phyloP scores from a whole-genome alignment of 2,888 invertebrate genomes.

The Argynnis bischoffii region DNA sequence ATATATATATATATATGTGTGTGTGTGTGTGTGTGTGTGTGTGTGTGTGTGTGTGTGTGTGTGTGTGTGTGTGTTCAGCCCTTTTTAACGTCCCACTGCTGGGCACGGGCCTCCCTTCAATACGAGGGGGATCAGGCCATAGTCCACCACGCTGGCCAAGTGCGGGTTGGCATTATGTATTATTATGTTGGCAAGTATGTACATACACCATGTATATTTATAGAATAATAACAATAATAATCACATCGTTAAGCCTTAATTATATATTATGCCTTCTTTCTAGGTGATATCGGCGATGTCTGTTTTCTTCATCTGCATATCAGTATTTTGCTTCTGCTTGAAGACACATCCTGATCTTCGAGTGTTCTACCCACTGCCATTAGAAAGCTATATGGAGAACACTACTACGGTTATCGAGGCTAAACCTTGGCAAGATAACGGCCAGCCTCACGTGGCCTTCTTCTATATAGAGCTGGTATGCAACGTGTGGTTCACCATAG shows the following conservation, averaged over 20 bases:
- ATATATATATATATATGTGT: too few relatives aligned
- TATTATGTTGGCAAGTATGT: too few relatives aligned
- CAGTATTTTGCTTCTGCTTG: conserved; percentile 97
- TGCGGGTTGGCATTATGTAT: too few relatives aligned
- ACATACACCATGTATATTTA: too few relatives aligned
- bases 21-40: too few relatives aligned
- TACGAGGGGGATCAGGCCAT: too few relatives aligned
- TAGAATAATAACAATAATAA: background rate
- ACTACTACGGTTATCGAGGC: conserved; percentile 46
- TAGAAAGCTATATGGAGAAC: conserved; percentile 42
- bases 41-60: too few relatives aligned
- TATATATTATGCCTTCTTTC: conserved; percentile 11
- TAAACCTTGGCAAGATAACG: conserved; percentile 76
- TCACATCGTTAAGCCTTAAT: background rate
- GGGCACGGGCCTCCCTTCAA: too few relatives aligned
- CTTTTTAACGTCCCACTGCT: too few relatives aligned
- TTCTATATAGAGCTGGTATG: conserved; percentile 96
- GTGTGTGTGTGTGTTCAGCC: too few relatives aligned
- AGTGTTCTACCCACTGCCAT: conserved; percentile 72
- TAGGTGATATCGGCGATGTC: conserved; percentile 96
- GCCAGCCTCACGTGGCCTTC: conserved; percentile 88
- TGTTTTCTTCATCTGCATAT: conserved; percentile 97
- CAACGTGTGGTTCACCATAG: conserved; percentile 98
- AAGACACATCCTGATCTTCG: conserved; percentile 96
- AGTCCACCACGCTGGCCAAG: too few relatives aligned